Percentiles rank a stretch among this genome's conserved stretches.
Evolutionary conservation across 2,888 invertebrate species (phyloP).

Genomic region (Kryphioiulus occultus): DNA sequence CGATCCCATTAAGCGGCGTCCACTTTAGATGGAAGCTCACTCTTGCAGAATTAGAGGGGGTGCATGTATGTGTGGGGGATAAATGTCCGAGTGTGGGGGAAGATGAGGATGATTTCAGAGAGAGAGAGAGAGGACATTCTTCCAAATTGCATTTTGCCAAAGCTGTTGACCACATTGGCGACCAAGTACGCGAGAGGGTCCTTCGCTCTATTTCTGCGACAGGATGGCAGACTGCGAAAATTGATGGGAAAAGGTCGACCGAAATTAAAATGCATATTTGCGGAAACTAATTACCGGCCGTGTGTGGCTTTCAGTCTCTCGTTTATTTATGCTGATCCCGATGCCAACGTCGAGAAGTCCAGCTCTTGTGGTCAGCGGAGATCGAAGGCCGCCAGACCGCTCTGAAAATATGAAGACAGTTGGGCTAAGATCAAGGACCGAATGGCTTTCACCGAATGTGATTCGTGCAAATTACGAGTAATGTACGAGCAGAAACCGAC

Average conservation of each 20-base stretch:
- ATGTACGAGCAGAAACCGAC: neutral
- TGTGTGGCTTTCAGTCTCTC: neutral
- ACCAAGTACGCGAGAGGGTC: neutral
- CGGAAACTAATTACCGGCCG: constrained; percentile 1
- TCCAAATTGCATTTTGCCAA: neutral
- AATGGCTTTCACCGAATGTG: neutral
- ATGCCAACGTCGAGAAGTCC: neutral
- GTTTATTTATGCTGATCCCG: neutral
- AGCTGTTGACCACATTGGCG: constrained; percentile 22
- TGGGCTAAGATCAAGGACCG: neutral
- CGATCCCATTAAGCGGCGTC: too few species aligned
- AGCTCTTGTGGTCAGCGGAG: neutral
- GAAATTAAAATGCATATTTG: constrained; percentile 31
- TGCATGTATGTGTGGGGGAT: too few species aligned
- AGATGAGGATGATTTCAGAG: neutral
- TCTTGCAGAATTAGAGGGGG: neutral
- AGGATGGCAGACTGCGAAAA: neutral
- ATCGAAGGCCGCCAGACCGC: constrained; percentile 10
- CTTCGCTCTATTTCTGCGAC: neutral
- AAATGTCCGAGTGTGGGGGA: too few species aligned
- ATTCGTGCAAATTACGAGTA: neutral
- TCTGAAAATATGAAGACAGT: neutral
- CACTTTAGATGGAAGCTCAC: neutral
- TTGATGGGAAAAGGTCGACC: neutral
- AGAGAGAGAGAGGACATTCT: neutral